A percentile compares a stretch with the other conserved stretches of the same genome.
Evolutionary conservation across 2,888 invertebrate genomes (phyloP).

Genomic region (Melieria omissa): DNA sequence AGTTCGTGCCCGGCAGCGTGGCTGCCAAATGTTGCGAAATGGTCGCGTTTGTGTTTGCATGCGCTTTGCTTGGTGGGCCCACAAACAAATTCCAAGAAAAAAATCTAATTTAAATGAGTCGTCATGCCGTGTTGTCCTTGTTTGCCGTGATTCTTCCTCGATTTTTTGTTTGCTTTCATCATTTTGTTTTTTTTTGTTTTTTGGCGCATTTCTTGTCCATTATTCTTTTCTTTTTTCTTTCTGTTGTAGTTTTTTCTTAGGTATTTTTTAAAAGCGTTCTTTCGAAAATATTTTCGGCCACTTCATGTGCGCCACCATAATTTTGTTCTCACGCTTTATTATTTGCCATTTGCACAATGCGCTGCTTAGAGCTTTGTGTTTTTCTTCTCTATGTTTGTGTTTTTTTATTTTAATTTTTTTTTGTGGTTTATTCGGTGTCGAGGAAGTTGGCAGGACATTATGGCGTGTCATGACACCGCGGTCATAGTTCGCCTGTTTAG

Average conservation of each 20-base stretch:
- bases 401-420: too few relatives aligned
- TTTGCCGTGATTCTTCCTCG: conserved; percentile 6
- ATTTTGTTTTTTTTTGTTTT: conserved; percentile 4
- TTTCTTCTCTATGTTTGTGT: too few relatives aligned
- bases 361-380: too few relatives aligned
- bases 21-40: too few relatives aligned
- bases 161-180: conserved; percentile 1
- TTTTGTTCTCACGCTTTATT: conserved; percentile 16
- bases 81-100: not conserved
- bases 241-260: conserved; percentile 35
- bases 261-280: conserved; percentile 23
- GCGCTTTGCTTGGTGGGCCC: conserved; percentile 19
- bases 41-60: not conserved
- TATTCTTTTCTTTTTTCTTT: not conserved
- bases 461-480: not conserved
- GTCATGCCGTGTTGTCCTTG: conserved; percentile 27
- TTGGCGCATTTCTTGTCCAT: not conserved
- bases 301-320: conserved; percentile 1
- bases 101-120: conserved; percentile 43
- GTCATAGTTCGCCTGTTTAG: not conserved
- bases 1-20: too few relatives aligned
- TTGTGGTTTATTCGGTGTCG: too few relatives aligned
- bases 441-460: too few relatives aligned
- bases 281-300: conserved; percentile 15
- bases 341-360: conserved; percentile 3